Base-by-base conservation (phyloP, 2,113 vertebrate species). In the Peucedramus taeniatus region DNA sequence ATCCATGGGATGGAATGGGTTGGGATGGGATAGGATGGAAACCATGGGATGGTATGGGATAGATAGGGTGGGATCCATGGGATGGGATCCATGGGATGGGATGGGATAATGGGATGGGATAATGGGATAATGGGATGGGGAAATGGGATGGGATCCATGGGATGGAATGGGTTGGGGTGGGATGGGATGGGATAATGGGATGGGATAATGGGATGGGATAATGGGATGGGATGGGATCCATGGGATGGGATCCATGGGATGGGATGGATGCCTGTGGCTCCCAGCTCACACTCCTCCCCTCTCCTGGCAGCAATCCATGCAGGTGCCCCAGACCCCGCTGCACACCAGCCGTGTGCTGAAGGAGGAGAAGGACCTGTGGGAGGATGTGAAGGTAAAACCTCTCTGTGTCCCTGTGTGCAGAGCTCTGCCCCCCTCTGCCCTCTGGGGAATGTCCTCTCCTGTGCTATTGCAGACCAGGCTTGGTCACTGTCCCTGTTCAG, bases 271-370 rank as follows among this genome's bases (percentile, higher is more conserved):
- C 27, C 31, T 20, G n/a, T 21, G 5, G 47, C 39, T 90, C 76
- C 54, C 8, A 16, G 39, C 76, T 80, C 23, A 91, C 0, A 0
- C 53, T 50, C 33, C 81, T 56, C 74, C 2, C 3, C 54, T 47
- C 27, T 31, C 21, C 57, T 53, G 10, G 31, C 74, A 99, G 99
- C 99, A 99, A 96, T 99, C 99, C 20, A 99, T 99, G 97, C 98
- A 99, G 96, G 99, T 99, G 83, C 99, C 99, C 8, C 99, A 99
- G 97, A 99, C 99, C 19, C 99, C 99, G 1, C 98, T 99, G 89
- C 99, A 99, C 97, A 99, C 99, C 96, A 99, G 99, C 89, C 98
- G 99, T 8, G 99, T 99, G 90, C 97, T 99, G 76, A 99, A 99
- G 89, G 99, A 99, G 95, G 99, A 99, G 96, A 99, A 99, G 92